These are phyloP conservation scores for Andrena praecox DNA, from an alignment of 2,888 invertebrate species.

Conservation along the genomic window DNA sequence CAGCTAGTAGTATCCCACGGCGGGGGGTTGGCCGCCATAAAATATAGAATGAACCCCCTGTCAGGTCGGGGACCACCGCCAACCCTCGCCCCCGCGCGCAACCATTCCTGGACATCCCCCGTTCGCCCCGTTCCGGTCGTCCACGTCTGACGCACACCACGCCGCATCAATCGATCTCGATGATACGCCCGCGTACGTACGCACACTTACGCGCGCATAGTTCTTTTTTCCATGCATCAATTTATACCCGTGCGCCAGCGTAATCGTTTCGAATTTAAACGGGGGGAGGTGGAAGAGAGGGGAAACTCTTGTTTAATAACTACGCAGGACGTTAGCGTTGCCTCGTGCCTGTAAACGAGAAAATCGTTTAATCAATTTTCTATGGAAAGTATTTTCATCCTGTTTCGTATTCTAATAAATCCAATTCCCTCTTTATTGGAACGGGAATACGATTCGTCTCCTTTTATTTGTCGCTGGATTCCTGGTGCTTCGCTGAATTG, in stretches of 20 bases:
- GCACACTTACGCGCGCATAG: slow-evolving; percentile 26
- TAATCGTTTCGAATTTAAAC: slow-evolving; percentile 25
- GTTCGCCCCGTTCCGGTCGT: slow-evolving; percentile 47
- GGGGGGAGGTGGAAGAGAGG: not conserved
- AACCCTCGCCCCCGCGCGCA: slow-evolving; percentile 26
- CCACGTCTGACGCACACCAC: slow-evolving; percentile 63
- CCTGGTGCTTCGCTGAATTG: not conserved
- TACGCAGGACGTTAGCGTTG: not conserved
- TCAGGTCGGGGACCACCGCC: slow-evolving; percentile 60
- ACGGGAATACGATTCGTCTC: not conserved
- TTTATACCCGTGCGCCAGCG: slow-evolving; percentile 23
- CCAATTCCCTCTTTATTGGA: slow-evolving; percentile 3
- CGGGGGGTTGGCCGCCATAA: slow-evolving; percentile 77
- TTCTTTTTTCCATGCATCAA: slow-evolving; percentile 39
- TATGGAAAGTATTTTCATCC: not conserved
- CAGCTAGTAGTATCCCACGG: slow-evolving; percentile 74
- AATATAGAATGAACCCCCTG: slow-evolving; percentile 82
- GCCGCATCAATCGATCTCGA: slow-evolving; percentile 68
- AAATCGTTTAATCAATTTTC: slow-evolving; percentile 19
- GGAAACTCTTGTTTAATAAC: not conserved
- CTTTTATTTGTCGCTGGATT: not conserved
- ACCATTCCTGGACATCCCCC: slow-evolving; percentile 63
- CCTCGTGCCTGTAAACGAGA: not conserved
- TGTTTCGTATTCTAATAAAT: not conserved
- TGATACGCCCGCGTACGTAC: slow-evolving; percentile 46